Conservation (phyloP, 2,113 vertebrate species). For the Megaleporinus macrocephalus region DNA sequence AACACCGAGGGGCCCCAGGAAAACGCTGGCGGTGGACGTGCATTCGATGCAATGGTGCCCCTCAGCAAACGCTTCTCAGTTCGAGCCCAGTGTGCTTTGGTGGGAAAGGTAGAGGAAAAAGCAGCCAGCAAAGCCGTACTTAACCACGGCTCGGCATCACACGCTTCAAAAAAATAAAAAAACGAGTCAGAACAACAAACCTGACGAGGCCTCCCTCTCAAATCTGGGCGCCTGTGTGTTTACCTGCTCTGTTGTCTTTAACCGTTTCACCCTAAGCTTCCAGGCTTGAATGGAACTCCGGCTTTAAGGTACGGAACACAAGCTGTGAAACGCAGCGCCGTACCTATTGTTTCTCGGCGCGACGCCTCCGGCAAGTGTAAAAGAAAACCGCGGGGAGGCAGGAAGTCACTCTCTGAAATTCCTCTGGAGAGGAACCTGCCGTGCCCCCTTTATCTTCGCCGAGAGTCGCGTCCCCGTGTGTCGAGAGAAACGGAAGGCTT, state of each 20-base stretch:
- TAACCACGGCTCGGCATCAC: constrained; percentile 7
- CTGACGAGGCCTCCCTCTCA: constrained; percentile 3
- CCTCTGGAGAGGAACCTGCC: constrained; percentile 70
- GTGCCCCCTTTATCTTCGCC: constrained; percentile 71
- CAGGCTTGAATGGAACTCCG: constrained; percentile 26
- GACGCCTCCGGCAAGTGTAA: constrained; percentile 70
- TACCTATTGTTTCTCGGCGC: constrained; percentile 70
- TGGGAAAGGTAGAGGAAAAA: constrained; percentile 13
- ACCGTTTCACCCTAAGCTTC: constrained; percentile 29
- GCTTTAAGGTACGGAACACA: constrained; percentile 59
- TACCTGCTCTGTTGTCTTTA: constrained; percentile 48
- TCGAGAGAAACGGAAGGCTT: constrained; percentile 66
- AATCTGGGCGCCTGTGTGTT: constrained; percentile 32
- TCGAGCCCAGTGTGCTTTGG: neutral
- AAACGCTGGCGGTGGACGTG: too few relatives aligned
- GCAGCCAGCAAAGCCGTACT: neutral
- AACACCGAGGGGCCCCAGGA: too few relatives aligned
- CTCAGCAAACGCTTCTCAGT: neutral
- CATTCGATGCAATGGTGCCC: neutral
- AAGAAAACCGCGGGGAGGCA: constrained; percentile 70
- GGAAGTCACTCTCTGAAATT: constrained; percentile 71
- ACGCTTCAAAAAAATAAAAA: neutral
- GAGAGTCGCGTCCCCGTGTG: constrained; percentile 62
- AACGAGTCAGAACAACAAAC: too few relatives aligned
- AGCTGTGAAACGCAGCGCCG: constrained; percentile 52